A percentile compares a stretch with the other conserved stretches of the same genome.
Evolutionary conservation across 35 echinoderm and acorn worm genomes (phyloP).

Genomic region (Lytechinus pictus): DNA sequence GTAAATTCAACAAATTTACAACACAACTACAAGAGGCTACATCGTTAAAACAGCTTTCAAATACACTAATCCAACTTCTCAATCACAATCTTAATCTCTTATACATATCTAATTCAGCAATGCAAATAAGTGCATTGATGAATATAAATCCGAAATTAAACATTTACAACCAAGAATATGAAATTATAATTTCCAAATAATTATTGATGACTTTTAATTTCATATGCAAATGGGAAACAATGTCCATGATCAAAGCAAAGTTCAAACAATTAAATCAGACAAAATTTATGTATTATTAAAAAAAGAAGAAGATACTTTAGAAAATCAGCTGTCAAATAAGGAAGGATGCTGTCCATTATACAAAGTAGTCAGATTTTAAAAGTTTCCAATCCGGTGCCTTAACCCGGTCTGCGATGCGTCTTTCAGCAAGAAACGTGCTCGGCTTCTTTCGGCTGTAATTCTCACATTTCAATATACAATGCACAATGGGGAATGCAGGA

Average conservation of each 20-base stretch:
- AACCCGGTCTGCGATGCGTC: too few species aligned
- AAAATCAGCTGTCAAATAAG: not conserved
- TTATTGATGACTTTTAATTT: not conserved
- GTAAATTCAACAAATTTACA: not conserved
- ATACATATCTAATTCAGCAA: not conserved
- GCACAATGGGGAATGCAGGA: too few species aligned
- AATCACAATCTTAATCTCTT: not conserved
- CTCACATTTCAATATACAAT: too few species aligned
- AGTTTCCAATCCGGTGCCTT: not conserved
- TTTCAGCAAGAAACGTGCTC: too few species aligned
- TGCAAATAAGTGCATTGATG: not conserved
- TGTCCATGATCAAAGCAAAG: not conserved
- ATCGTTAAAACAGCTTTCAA: not conserved
- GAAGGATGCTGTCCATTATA: not conserved
- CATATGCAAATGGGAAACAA: not conserved
- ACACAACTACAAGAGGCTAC: not conserved
- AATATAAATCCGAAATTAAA: not conserved
- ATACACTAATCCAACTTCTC: not conserved
- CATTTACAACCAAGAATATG: not conserved
- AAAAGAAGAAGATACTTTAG: not conserved
- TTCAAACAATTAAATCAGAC: not conserved
- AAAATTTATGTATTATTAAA: too few species aligned
- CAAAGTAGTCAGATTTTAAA: not conserved
- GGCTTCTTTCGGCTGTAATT: too few species aligned
- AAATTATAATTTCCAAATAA: not conserved